Percentiles rank a stretch among this genome's conserved stretches.
These are phyloP conservation scores for Gymnothorax reevesii DNA, from an alignment of 2,797 vertebrate species.

Conservation along the genomic window DNA sequence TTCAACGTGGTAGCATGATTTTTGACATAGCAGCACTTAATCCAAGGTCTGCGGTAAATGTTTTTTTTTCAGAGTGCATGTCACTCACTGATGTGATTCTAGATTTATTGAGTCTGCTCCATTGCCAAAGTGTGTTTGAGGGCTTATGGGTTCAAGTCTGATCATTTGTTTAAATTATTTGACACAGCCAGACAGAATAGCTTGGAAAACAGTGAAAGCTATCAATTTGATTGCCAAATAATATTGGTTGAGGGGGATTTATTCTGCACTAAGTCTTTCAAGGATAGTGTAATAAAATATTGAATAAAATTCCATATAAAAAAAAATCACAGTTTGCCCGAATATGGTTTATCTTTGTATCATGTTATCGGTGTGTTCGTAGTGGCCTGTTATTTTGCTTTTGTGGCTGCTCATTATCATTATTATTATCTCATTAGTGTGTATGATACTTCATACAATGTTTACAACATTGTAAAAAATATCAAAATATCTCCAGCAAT, in stretches of 20 bases:
- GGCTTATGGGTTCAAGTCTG: background rate
- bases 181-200: background rate
- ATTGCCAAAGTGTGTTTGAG: background rate
- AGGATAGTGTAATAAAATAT: background rate
- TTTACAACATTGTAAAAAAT: too few species aligned
- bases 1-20: slow-evolving; percentile 49
- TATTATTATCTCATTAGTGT: too few species aligned
- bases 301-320: background rate
- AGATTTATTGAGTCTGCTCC: background rate
- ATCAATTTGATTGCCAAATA: background rate
- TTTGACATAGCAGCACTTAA: slow-evolving; percentile 27
- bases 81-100: background rate
- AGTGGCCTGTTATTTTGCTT: too few species aligned
- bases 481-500: too few species aligned
- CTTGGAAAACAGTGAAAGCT: background rate
- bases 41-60: slow-evolving; percentile 13
- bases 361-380: too few species aligned
- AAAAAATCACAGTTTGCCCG: too few species aligned
- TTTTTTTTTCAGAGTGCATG: background rate
- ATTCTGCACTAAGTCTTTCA: background rate
- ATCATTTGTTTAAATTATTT: background rate
- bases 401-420: too few species aligned
- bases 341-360: too few species aligned
- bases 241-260: background rate
- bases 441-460: too few species aligned